Evolutionary conservation across 1,140 invertebrate species (phyloP).

Genomic region (Mylabris phalerata): DNA sequence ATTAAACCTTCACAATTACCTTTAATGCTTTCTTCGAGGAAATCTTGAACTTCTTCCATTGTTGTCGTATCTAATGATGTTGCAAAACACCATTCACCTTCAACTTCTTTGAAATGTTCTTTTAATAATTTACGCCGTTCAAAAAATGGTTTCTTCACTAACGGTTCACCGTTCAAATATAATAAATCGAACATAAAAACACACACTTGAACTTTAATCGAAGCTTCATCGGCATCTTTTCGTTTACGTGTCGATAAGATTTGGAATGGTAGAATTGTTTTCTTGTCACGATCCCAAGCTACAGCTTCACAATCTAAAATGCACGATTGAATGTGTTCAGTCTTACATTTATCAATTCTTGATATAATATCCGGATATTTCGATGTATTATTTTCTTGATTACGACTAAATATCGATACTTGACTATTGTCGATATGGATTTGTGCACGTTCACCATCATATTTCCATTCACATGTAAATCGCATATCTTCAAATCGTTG

Average conservation of each 20-base stretch:
- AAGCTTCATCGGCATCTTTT: slow-evolving; percentile 83
- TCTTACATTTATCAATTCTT: slow-evolving; percentile 57
- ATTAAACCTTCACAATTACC: slow-evolving; percentile 97
- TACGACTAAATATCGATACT: slow-evolving; percentile 86
- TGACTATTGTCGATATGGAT: slow-evolving; percentile 67
- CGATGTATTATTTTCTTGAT: slow-evolving; percentile 96
- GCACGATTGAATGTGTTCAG: slow-evolving; percentile 66
- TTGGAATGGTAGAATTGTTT: slow-evolving; percentile 96
- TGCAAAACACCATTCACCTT: slow-evolving; percentile 86
- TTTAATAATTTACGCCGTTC: slow-evolving; percentile 69
- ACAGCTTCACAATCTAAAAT: slow-evolving; percentile 97
- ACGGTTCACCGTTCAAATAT: slow-evolving; percentile 84
- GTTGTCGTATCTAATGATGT: slow-evolving; percentile 74
- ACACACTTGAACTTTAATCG: slow-evolving; percentile 97
- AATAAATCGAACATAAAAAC: slow-evolving; percentile 97
- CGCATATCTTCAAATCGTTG: slow-evolving; percentile 83
- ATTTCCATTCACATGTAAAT: slow-evolving; percentile 99
- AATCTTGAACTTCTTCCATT: slow-evolving; percentile 90
- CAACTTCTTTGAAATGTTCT: slow-evolving; percentile 67
- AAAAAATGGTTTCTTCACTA: slow-evolving; percentile 74
- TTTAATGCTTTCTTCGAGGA: slow-evolving; percentile 93
- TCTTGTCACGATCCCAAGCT: slow-evolving; percentile 86
- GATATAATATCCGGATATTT: slow-evolving; percentile 97
- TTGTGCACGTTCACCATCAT: slow-evolving; percentile 98
- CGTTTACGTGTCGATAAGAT: slow-evolving; percentile 91